Evolutionary conservation across 2,113 vertebrate genomes (phyloP).

Genomic region (Sula dactylatra): DNA sequence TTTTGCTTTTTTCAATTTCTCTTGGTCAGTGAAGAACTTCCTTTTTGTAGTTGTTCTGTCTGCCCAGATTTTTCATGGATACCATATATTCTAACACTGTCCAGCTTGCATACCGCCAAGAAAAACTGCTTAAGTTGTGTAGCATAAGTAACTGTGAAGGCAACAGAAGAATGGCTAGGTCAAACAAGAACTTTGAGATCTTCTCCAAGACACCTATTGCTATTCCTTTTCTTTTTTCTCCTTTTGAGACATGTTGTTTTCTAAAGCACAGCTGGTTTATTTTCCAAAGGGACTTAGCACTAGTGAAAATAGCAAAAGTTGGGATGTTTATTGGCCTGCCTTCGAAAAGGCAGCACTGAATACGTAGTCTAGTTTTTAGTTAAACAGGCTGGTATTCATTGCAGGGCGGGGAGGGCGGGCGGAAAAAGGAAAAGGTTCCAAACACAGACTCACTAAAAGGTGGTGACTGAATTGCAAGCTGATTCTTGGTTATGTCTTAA

Average conservation of each 20-base stretch:
- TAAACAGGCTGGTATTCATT: background rate
- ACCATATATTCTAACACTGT: accelerated
- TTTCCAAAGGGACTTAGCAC: background rate
- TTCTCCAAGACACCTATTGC: background rate
- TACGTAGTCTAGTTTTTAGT: background rate
- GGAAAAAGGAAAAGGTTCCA: background rate
- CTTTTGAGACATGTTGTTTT: background rate
- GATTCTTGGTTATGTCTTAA: background rate
- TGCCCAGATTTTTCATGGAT: background rate
- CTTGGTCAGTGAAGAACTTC: background rate
- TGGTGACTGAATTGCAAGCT: background rate
- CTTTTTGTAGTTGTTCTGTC: background rate
- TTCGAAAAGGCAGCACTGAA: background rate
- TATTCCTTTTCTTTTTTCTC: background rate
- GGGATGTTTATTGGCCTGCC: too few species aligned
- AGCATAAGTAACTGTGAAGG: background rate
- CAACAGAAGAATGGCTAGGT: background rate
- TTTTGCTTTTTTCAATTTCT: background rate
- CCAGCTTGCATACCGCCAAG: background rate
- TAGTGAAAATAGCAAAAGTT: background rate
- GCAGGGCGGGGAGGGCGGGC: too few species aligned
- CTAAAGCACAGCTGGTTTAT: background rate
- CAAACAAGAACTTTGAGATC: background rate
- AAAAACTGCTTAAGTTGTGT: background rate
- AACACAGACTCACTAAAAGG: background rate